Evolutionary conservation across 2,797 vertebrate genomes (phyloP).

Genomic region (Catamblyrhynchus diadema): DNA sequence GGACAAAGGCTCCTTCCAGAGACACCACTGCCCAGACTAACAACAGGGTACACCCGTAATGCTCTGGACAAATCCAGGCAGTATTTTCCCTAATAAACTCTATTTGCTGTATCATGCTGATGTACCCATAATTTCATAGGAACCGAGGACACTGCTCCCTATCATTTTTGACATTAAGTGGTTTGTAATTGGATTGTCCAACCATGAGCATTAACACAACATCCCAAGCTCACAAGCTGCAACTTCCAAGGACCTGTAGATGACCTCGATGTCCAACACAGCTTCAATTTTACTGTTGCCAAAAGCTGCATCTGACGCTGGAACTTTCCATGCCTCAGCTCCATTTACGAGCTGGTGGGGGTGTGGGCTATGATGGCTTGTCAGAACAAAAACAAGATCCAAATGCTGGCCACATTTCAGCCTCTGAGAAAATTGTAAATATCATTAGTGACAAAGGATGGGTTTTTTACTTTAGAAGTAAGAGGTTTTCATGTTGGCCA

Average conservation of each 20-base stretch:
- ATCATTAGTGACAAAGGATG: neutral
- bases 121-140: neutral
- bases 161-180: neutral
- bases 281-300: neutral
- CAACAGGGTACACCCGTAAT: neutral
- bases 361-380: neutral
- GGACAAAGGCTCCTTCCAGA: neutral
- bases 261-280: neutral
- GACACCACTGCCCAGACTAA: neutral
- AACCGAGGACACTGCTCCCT: neutral
- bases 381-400: neutral
- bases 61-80: neutral
- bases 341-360: neutral
- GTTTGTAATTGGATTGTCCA: neutral
- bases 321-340: neutral
- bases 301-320: neutral
- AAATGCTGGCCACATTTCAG: neutral
- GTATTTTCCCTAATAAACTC: neutral
- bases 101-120: neutral
- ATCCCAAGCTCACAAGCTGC: neutral
- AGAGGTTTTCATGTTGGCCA: rapidly evolving
- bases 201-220: neutral
- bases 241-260: neutral
- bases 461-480: neutral
- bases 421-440: neutral